Evolutionary conservation across 2,888 invertebrate species (phyloP).

Genomic region (Gryllus longicercus): DNA sequence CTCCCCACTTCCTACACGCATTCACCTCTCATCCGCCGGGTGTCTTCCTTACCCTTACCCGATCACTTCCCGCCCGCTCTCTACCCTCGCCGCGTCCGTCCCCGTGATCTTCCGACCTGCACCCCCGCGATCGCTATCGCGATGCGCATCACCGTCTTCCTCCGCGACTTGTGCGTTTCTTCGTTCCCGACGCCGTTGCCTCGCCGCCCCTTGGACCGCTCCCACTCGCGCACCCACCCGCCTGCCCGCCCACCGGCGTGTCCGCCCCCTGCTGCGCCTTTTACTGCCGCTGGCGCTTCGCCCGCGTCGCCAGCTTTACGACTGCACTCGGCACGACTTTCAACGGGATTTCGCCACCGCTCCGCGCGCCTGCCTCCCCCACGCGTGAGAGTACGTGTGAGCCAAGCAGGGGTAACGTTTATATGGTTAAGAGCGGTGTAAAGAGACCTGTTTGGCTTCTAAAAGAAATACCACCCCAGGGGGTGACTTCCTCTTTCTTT

Average conservation of each 20-base stretch:
- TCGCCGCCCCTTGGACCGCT: neutral
- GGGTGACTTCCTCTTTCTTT: conserved; percentile 17
- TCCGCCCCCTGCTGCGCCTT: neutral
- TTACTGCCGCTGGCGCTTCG: neutral
- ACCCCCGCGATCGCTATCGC: no score
- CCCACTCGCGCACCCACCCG: no score
- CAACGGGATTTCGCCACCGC: conserved; percentile 1
- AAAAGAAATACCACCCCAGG: conserved; percentile 2
- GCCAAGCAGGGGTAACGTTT: conserved; percentile 17
- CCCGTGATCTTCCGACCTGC: no score
- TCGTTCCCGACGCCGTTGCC: neutral
- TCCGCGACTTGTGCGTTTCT: neutral
- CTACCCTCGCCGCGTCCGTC: no score
- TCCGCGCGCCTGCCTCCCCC: neutral
- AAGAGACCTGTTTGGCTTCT: conserved; percentile 17
- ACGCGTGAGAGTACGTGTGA: conserved; percentile 17
- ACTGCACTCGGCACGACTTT: conserved; percentile 17
- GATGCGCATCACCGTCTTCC: neutral
- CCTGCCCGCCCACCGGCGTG: neutral
- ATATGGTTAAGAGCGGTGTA: conserved; percentile 17
- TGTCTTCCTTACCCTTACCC: no score
- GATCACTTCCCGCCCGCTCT: no score
- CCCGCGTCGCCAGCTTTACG: neutral
- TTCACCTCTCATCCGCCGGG: no score
- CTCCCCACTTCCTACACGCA: no score